Conservation (phyloP, 1,140 invertebrate species). For the Nasonia giraulti region DNA sequence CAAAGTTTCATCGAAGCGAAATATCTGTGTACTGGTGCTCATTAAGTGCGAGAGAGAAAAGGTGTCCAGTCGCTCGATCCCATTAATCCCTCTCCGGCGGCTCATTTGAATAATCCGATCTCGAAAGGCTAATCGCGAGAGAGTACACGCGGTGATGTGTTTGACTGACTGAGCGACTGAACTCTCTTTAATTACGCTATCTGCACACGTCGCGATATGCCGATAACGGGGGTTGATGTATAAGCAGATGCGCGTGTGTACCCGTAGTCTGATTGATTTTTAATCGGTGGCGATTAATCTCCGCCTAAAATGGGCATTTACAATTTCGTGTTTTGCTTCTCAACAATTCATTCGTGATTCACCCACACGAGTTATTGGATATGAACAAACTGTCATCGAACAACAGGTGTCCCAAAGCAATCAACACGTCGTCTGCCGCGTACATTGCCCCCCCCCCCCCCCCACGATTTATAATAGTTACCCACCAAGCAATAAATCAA, state of each 20-base stretch:
- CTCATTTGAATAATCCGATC: constrained; percentile 35
- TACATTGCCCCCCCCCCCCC: too few relatives aligned
- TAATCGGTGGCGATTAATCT: too few relatives aligned
- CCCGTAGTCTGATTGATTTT: too few relatives aligned
- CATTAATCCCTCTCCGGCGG: neutral
- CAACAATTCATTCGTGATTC: too few relatives aligned
- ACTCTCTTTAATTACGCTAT: constrained; percentile 27
- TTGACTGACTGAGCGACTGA: neutral
- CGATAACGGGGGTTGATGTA: neutral
- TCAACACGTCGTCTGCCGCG: too few relatives aligned
- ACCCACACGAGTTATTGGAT: too few relatives aligned
- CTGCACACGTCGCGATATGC: constrained; percentile 7
- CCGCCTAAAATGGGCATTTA: too few relatives aligned
- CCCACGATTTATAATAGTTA: too few relatives aligned
- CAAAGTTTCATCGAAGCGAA: too few relatives aligned
- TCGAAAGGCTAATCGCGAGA: neutral
- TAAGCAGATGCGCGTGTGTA: neutral
- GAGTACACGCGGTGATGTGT: neutral
- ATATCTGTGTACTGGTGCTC: neutral
- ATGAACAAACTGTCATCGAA: too few relatives aligned
- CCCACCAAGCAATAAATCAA: neutral
- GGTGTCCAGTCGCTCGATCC: neutral
- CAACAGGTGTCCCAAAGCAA: too few relatives aligned
- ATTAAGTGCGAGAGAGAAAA: neutral
- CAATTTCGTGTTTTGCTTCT: too few relatives aligned